Evolutionary conservation across 2,797 vertebrate species (phyloP).

Genomic region (Emys orbicularis): DNA sequence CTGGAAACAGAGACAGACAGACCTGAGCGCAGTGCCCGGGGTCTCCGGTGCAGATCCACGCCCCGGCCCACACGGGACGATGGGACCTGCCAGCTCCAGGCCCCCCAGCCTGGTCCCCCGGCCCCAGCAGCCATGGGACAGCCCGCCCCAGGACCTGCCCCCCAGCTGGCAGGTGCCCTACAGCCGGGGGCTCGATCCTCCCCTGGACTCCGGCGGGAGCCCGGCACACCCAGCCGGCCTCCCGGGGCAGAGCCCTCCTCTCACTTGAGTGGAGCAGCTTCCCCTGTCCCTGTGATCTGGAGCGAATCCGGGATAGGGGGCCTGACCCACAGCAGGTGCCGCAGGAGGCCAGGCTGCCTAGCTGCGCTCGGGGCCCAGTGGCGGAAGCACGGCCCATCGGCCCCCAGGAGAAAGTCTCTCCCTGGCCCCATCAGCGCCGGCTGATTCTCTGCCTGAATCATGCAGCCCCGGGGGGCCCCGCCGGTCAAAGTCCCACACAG

Average conservation of each 20-base stretch:
- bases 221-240: neutral
- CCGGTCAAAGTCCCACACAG: neutral
- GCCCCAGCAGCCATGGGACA: neutral
- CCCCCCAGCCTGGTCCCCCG: no score
- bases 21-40: neutral
- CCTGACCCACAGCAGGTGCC: neutral
- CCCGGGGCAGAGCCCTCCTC: neutral
- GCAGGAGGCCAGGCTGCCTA: no score
- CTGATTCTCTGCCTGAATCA: neutral
- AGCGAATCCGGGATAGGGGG: neutral
- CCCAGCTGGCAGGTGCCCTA: neutral
- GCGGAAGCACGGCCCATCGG: no score
- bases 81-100: neutral
- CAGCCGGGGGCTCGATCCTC: no score
- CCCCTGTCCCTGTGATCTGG: neutral
- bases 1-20: constrained; percentile 37
- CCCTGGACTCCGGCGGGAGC: no score
- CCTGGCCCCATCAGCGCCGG: no score
- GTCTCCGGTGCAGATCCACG: no score
- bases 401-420: neutral
- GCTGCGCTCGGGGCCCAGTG: no score
- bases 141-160: neutral
- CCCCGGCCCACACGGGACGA: no score
- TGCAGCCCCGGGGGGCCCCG: no score
- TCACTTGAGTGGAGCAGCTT: neutral